These are phyloP conservation scores for Tapera naevia DNA, from an alignment of 2,797 vertebrate species.

Conservation along the genomic window DNA sequence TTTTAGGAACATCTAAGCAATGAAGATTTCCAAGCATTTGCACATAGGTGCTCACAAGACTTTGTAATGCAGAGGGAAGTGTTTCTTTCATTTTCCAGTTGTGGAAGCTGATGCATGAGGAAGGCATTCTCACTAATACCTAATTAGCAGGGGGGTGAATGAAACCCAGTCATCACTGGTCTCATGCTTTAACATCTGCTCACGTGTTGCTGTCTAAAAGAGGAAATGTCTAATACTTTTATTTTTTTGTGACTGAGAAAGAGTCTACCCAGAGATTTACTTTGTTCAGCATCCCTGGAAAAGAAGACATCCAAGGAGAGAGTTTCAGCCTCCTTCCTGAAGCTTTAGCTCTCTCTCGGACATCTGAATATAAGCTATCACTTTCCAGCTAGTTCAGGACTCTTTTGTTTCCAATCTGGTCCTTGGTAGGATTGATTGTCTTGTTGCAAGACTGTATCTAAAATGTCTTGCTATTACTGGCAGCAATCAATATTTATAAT, in stretches of 20 bases:
- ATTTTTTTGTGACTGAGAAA: neutral
- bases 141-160: neutral
- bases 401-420: neutral
- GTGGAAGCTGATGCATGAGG: neutral
- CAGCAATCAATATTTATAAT: constrained; percentile 53
- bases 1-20: neutral
- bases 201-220: neutral
- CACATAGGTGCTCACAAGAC: neutral
- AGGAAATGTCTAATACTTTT: neutral
- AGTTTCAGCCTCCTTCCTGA: neutral
- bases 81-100: neutral
- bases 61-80: neutral
- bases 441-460: neutral
- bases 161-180: neutral
- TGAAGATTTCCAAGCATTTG: neutral
- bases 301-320: neutral
- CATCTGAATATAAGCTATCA: neutral
- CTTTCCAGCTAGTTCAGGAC: neutral
- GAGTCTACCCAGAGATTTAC: neutral
- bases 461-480: constrained; percentile 22
- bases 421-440: neutral
- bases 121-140: neutral
- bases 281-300: neutral
- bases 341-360: neutral
- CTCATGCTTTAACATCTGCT: neutral